phyloP scores from a whole-genome alignment of 2,888 invertebrate genomes.

The Yponomeuta plumbellus region DNA sequence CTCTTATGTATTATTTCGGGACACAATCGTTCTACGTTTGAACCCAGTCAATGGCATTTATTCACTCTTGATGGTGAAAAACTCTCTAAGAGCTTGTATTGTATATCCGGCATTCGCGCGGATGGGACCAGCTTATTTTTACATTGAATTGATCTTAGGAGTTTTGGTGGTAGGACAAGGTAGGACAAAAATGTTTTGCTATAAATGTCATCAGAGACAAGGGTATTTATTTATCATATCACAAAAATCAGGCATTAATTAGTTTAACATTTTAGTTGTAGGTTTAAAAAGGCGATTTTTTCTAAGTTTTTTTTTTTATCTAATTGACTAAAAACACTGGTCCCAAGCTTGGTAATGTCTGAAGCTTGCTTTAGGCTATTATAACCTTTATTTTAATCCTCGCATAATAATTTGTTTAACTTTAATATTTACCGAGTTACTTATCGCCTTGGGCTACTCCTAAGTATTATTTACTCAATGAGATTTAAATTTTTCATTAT shows the following conservation, averaged over 20 bases:
- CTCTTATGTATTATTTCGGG: background rate
- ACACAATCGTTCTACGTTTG: background rate
- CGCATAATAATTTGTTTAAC: background rate
- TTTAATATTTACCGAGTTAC: background rate
- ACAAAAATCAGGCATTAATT: background rate
- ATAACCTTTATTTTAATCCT: slow-evolving; percentile 7
- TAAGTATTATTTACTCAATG: background rate
- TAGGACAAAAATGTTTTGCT: background rate
- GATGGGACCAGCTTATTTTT: slow-evolving; percentile 1
- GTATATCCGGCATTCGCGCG: background rate
- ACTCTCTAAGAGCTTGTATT: background rate
- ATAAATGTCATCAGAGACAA: background rate
- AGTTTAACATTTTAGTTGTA: background rate
- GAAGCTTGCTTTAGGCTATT: slow-evolving; percentile 8
- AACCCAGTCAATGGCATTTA: slow-evolving; percentile 1
- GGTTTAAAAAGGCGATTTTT: slow-evolving; percentile 4
- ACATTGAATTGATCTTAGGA: background rate
- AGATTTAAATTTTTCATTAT: background rate
- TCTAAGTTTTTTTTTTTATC: background rate
- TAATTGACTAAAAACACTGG: slow-evolving; percentile 7
- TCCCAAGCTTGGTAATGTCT: slow-evolving; percentile 13
- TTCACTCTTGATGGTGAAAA: background rate
- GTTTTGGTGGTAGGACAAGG: background rate
- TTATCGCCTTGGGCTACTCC: background rate
- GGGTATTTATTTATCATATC: background rate